Conservation (phyloP, 92 coral and sea anemone genomes). For the Plumapathes pennacea region DNA sequence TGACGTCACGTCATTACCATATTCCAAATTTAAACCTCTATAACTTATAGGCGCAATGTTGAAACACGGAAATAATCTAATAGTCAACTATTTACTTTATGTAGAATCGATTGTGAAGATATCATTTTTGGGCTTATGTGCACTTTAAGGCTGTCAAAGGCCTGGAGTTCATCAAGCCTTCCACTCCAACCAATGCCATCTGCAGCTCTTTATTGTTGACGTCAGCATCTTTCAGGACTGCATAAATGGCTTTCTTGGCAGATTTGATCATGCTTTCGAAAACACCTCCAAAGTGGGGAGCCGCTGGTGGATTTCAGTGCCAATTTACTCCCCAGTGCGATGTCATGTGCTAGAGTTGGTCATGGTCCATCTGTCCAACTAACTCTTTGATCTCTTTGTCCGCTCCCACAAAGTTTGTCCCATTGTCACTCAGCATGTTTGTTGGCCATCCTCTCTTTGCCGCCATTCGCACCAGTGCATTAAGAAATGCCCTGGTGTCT, state of each 20-base stretch:
- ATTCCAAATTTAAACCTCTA: no score
- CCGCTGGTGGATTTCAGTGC: constrained; percentile 54
- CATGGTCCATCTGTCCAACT: constrained; percentile 37
- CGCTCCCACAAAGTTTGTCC: constrained; percentile 57
- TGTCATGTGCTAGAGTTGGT: constrained; percentile 38
- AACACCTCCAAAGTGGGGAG: constrained; percentile 64
- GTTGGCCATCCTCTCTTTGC: constrained; percentile 49
- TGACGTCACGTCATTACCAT: no score
- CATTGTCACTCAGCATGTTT: constrained; percentile 51
- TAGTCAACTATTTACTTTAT: no score
- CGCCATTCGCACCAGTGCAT: constrained; percentile 51
- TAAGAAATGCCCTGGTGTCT: constrained; percentile 46
- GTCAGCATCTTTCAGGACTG: constrained; percentile 33
- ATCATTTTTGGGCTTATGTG: no score
- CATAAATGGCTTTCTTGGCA: constrained; percentile 42
- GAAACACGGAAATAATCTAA: no score
- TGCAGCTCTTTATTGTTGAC: constrained; percentile 36
- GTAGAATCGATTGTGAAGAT: no score
- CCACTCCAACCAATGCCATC: constrained; percentile 38
- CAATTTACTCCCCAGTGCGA: constrained; percentile 44
- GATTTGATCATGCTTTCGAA: constrained; percentile 51
- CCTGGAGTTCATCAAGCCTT: constrained; percentile 33
- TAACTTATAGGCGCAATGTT: no score
- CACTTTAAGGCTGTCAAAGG: constrained; percentile 37
- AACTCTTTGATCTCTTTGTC: constrained; percentile 42